A percentile compares a stretch with the other conserved stretches of the same genome.
phyloP scores from a whole-genome alignment of 2,888 invertebrate species.

The Limnephilus lunatus region DNA sequence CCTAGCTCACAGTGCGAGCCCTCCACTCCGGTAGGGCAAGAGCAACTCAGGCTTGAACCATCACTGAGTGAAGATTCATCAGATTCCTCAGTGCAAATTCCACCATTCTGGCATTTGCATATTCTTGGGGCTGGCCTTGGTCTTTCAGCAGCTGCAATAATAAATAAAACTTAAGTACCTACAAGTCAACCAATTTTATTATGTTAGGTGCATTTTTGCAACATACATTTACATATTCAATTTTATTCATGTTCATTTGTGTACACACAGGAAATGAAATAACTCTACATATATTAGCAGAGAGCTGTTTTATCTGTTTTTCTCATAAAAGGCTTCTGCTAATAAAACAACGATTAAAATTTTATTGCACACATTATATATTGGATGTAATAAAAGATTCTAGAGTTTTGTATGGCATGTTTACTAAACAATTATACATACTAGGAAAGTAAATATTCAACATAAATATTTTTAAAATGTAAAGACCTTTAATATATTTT shows the following conservation, averaged over 20 bases:
- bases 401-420: not conserved
- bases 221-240: not conserved
- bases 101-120: slow-evolving; percentile 93
- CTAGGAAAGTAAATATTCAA: not conserved
- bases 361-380: not conserved
- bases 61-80: slow-evolving; percentile 69
- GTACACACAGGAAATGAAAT: not conserved
- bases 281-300: too few relatives aligned
- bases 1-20: slow-evolving; percentile 85
- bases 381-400: not conserved
- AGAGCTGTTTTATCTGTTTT: not conserved
- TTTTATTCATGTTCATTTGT: not conserved
- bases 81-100: slow-evolving; percentile 81
- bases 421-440: not conserved
- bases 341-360: not conserved
- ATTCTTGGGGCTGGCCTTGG: slow-evolving; percentile 85
- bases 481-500: not conserved
- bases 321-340: not conserved
- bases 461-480: not conserved
- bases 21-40: slow-evolving; percentile 83
- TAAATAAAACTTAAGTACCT: not conserved
- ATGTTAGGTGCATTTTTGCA: not conserved
- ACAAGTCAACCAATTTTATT: not conserved
- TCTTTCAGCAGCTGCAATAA: slow-evolving; percentile 81
- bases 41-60: slow-evolving; percentile 80